Evolutionary conservation across 1,140 invertebrate genomes (phyloP).

Genomic region (Drosophila arizonae): DNA sequence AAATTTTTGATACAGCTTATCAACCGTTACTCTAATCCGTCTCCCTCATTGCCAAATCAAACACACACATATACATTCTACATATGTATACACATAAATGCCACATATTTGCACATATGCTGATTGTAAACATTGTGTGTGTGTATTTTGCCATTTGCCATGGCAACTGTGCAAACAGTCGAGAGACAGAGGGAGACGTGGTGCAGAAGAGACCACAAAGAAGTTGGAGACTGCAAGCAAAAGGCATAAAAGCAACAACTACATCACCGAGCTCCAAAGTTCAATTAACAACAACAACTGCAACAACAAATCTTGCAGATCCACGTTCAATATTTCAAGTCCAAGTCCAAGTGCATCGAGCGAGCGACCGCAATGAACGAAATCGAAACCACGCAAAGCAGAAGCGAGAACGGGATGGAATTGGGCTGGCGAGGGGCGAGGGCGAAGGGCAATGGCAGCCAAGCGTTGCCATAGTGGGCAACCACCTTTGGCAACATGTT

Average conservation of each 20-base stretch:
- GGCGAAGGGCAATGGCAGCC: background rate
- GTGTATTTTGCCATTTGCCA: background rate
- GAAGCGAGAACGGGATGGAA: background rate
- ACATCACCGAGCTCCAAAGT: constrained; percentile 23
- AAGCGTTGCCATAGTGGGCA: constrained; percentile 16
- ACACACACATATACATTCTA: background rate
- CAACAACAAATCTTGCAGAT: constrained; percentile 5
- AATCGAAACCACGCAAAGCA: constrained; percentile 27
- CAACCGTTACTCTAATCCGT: background rate
- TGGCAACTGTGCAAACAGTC: constrained; percentile 40
- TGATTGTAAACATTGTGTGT: constrained; percentile 20
- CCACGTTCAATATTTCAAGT: constrained; percentile 8
- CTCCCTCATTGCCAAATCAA: background rate
- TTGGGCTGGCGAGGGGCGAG: background rate
- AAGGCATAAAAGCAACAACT: background rate
- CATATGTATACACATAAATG: too few species aligned
- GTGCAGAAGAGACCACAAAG: constrained; percentile 7
- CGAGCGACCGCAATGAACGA: constrained; percentile 20
- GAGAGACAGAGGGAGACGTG: background rate
- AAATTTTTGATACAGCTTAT: constrained; percentile 26
- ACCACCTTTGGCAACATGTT: constrained; percentile 58
- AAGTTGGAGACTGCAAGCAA: constrained; percentile 9
- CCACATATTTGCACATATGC: constrained; percentile 36
- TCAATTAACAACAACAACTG: background rate
- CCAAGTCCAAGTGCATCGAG: constrained; percentile 22